Evolutionary conservation across 2,888 invertebrate genomes (phyloP).

Genomic region (Eupithecia centaureata): DNA sequence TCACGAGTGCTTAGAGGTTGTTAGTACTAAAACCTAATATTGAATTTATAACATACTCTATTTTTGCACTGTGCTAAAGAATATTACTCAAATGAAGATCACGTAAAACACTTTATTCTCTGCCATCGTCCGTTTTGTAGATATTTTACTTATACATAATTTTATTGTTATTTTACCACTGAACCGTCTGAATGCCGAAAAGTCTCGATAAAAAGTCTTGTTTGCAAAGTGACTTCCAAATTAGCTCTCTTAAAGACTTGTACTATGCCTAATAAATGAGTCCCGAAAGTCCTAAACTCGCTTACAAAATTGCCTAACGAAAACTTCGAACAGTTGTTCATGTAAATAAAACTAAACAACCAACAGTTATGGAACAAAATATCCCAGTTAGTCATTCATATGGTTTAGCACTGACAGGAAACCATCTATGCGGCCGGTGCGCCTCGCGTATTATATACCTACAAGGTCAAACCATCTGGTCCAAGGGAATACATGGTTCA

Average conservation of each 20-base stretch:
- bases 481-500: constrained; percentile 40
- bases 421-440: constrained; percentile 58
- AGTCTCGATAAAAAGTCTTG: not conserved
- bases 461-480: constrained; percentile 56
- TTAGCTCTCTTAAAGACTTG: not conserved
- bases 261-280: not conserved
- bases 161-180: not conserved
- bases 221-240: not conserved
- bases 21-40: too few species aligned
- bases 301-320: not conserved
- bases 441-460: constrained; percentile 55
- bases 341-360: not conserved
- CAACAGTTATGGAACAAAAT: not conserved
- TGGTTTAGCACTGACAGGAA: constrained; percentile 52
- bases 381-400: constrained; percentile 19
- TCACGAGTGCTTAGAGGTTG: not conserved
- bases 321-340: not conserved
- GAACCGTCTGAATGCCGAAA: not conserved
- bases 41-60: too few species aligned
- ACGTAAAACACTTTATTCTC: not conserved
- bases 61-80: not conserved
- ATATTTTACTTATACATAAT: too few species aligned
- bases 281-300: not conserved
- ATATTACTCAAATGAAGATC: not conserved
- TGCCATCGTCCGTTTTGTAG: not conserved